Evolutionary conservation across 2,888 invertebrate species (phyloP).

Genomic region (Rhabditoides inermis): DNA sequence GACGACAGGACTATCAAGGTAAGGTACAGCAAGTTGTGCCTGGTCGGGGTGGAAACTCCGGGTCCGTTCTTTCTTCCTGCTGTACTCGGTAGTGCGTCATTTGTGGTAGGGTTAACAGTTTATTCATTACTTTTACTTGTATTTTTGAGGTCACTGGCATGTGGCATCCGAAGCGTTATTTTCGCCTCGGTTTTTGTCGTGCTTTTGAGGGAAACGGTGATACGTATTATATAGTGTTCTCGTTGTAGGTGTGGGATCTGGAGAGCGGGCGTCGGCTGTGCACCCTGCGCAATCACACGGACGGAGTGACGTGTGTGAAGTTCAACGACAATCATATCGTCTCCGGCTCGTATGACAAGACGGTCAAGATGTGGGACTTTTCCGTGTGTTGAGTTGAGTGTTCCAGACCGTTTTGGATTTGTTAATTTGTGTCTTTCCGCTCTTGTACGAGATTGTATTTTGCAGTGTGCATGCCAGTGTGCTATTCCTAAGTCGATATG

Average conservation of each 20-base stretch:
- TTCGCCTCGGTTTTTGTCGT: too few relatives aligned
- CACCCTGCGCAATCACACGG: constrained; percentile 58
- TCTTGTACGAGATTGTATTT: too few relatives aligned
- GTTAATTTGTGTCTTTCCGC: too few relatives aligned
- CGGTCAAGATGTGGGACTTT: constrained; percentile 60
- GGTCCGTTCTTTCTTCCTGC: background rate
- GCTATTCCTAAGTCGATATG: too few relatives aligned
- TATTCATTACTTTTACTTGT: constrained; percentile 6
- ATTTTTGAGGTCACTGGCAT: too few relatives aligned
- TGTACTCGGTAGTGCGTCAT: background rate
- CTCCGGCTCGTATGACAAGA: constrained; percentile 59
- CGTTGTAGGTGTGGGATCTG: constrained; percentile 59
- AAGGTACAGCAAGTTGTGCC: constrained; percentile 6
- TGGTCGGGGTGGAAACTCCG: too few relatives aligned
- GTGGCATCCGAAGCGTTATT: too few relatives aligned
- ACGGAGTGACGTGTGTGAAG: constrained; percentile 59
- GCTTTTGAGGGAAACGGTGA: too few relatives aligned
- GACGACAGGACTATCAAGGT: constrained; percentile 60
- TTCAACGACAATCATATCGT: constrained; percentile 59
- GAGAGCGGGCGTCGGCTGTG: constrained; percentile 54
- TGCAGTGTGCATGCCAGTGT: too few relatives aligned
- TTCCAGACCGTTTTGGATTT: too few relatives aligned
- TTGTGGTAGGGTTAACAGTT: background rate
- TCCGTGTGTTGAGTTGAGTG: constrained; percentile 36
- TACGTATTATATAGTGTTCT: too few relatives aligned